phyloP scores from a whole-genome alignment of 2,113 vertebrate genomes.

The Nothoprocta perdicaria region DNA sequence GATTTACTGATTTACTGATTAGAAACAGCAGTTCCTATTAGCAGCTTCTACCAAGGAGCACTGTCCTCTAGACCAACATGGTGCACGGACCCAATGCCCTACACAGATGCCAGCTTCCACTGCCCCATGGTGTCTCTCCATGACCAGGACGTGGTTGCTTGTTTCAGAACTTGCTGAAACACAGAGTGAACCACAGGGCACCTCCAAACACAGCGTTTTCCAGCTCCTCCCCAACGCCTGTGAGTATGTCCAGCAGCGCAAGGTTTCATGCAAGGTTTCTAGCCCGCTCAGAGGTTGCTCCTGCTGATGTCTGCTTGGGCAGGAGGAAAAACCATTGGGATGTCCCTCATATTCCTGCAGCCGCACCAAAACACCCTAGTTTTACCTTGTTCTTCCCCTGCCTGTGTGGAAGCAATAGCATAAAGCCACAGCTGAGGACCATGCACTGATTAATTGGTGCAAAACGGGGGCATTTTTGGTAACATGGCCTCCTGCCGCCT shows the following conservation, averaged over 20 bases:
- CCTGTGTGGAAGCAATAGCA: background rate
- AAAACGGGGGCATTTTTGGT: background rate
- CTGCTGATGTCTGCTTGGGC: background rate
- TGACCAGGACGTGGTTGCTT: background rate
- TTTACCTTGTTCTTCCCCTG: background rate
- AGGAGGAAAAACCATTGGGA: background rate
- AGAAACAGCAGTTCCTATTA: background rate
- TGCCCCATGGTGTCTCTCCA: background rate
- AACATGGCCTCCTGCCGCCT: background rate
- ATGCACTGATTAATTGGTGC: background rate
- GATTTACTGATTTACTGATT: background rate
- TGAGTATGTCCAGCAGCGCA: background rate
- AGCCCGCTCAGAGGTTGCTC: background rate
- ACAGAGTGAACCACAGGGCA: background rate
- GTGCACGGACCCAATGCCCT: background rate
- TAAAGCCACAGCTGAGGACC: background rate
- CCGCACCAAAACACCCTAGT: fast-evolving
- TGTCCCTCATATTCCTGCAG: background rate
- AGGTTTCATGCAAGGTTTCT: background rate
- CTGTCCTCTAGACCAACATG: background rate
- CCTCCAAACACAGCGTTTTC: background rate
- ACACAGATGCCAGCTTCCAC: background rate
- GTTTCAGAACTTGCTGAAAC: background rate
- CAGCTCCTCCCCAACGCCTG: background rate
- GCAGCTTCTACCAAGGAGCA: background rate